Percentiles rank a stretch among this genome's conserved stretches.
Evolutionary conservation across 2,888 invertebrate genomes (phyloP).

Genomic region (Biston betularia): DNA sequence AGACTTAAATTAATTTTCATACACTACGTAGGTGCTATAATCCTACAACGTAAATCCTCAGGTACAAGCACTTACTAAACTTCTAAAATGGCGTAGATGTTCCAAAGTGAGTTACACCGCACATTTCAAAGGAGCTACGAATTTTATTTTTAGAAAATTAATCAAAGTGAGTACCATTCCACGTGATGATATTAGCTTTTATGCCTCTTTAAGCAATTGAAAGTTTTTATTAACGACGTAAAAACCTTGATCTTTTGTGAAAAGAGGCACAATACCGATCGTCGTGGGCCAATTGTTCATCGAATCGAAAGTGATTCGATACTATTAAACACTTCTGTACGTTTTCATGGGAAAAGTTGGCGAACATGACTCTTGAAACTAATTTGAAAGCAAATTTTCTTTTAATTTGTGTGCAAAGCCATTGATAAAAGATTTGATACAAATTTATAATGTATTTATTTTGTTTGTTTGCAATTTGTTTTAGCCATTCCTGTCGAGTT

Average conservation of each 20-base stretch:
- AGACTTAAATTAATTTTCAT: constrained; percentile 62
- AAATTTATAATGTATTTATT: too few species aligned
- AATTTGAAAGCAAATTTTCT: constrained; percentile 18
- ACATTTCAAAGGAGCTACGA: neutral
- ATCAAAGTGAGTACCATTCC: constrained; percentile 18
- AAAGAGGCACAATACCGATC: constrained; percentile 43
- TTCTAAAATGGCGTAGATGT: constrained; percentile 27
- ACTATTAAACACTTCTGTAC: constrained; percentile 40
- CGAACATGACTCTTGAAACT: constrained; percentile 39
- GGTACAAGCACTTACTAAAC: constrained; percentile 12
- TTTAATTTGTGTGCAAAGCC: constrained; percentile 25
- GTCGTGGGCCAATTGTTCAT: constrained; percentile 40
- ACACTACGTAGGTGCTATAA: constrained; percentile 52
- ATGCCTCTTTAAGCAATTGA: constrained; percentile 28
- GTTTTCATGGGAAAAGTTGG: constrained; percentile 40
- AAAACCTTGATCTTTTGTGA: constrained; percentile 49
- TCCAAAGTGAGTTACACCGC: constrained; percentile 9
- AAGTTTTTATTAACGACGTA: constrained; percentile 39
- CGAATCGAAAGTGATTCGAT: constrained; percentile 45
- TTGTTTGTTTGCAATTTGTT: too few species aligned
- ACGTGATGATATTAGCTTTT: constrained; percentile 15
- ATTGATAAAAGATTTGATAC: constrained; percentile 1
- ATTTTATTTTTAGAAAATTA: constrained; percentile 18
- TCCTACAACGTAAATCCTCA: constrained; percentile 30
- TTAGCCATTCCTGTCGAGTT: too few species aligned